Evolutionary conservation across 2,113 vertebrate genomes (phyloP), one percentile per base, ranked within the genome.

Genomic region (Rhinoptilus africanus): DNA sequence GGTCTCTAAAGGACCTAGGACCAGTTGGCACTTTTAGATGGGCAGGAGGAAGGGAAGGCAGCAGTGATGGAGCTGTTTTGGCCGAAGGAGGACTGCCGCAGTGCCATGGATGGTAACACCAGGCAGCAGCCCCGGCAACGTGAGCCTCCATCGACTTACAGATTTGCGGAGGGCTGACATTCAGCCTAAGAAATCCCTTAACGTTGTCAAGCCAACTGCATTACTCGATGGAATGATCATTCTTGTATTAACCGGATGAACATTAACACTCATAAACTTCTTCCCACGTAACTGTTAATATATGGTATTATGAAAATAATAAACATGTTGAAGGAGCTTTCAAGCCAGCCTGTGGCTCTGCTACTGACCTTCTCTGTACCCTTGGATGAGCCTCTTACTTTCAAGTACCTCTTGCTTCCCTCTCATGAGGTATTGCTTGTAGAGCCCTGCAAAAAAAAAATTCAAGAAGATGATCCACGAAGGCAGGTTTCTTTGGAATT

Each of bases 81-180:
- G 74, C n/a, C 62, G 30, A 53, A 50, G 4, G 19, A 43, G 30
- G 19, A 50, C n/a, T n/a, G 27, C 32, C 35, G 14, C 39, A 24
- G n/a, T 24, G 69, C 43, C n/a, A 3, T 1, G 14, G 6, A 3
- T 1, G 14, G 6, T 14, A 54, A 45, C 20, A 20, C 23, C 34
- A 51, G 2, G 2, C 16, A 51, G 64, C 41, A 51, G 57, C 50
- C 39, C 62, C 81, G 90, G 32, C 41, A 11, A 11, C 1, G 22
- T 14, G 32, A 54, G 19, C 32, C 48, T 50, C 3, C 3, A 41
- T 14, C 19, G n/a, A 13, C 20, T 22, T 26, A 19, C 10, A 35
- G 63, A 12, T 63, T 69, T 59, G 20, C 21, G 27, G 53, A 27
- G 56, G 56, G 26, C 41, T 43, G 77, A 34, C 41, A 17, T 27